phyloP scores from a whole-genome alignment of 2,797 vertebrate species.

The Agapornis canus region DNA sequence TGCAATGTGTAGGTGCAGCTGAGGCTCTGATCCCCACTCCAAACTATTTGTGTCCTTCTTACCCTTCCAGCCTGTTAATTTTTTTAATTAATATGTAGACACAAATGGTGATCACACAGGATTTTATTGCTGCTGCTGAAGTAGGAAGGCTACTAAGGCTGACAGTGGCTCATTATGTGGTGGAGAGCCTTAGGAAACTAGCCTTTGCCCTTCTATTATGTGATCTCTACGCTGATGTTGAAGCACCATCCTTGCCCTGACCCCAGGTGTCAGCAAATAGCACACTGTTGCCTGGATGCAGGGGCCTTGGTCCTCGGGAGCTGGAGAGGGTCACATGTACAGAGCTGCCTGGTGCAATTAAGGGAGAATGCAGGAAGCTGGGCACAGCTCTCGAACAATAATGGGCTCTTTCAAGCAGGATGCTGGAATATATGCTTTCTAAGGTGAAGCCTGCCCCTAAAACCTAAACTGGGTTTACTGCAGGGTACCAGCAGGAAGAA shows the following conservation, averaged over 20 bases:
- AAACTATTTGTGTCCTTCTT: not conserved
- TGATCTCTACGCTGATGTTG: not conserved
- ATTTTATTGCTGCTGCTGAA: not conserved
- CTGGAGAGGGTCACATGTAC: accelerated
- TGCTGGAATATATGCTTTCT: not conserved
- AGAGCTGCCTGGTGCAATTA: not conserved
- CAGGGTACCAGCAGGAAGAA: not conserved
- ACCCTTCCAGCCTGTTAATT: not conserved
- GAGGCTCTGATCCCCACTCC: not conserved
- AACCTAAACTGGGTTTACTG: not conserved
- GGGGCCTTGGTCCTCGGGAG: not conserved
- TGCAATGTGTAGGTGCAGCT: not conserved
- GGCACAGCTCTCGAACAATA: not conserved
- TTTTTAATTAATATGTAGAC: not conserved
- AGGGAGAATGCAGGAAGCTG: not conserved
- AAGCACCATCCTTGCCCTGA: not conserved
- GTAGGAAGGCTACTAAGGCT: not conserved
- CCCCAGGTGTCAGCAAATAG: slow-evolving; percentile 6
- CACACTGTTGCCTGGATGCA: not conserved
- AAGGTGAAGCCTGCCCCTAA: not conserved
- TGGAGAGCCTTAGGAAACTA: slow-evolving; percentile 47
- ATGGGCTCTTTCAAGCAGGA: not conserved
- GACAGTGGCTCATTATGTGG: slow-evolving; percentile 32
- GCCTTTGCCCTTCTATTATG: slow-evolving; percentile 24
- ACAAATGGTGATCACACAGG: not conserved